Evolutionary conservation across 2,888 invertebrate genomes (phyloP).

Genomic region (Aelia acuminata): DNA sequence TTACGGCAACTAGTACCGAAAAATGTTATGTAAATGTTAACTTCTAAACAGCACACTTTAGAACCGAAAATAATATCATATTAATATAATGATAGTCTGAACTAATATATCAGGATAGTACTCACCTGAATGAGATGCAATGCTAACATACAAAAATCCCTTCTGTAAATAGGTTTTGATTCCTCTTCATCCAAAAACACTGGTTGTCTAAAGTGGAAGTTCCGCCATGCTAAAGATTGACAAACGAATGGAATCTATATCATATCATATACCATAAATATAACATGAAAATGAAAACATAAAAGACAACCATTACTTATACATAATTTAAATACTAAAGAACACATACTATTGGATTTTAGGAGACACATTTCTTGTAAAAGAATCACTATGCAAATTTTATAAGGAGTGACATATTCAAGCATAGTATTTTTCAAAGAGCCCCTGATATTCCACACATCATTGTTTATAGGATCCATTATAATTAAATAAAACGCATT

Average conservation of each 20-base stretch:
- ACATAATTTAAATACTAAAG: slow-evolving; percentile 37
- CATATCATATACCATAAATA: not conserved
- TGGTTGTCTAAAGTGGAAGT: slow-evolving; percentile 55
- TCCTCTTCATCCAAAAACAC: slow-evolving; percentile 56
- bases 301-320: slow-evolving; percentile 9
- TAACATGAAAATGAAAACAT: no score
- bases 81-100: no score
- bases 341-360: slow-evolving; percentile 71
- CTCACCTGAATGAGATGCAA: slow-evolving; percentile 80
- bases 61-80: no score
- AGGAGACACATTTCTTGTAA: slow-evolving; percentile 82
- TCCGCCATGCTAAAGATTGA: slow-evolving; percentile 52
- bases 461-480: slow-evolving; percentile 56
- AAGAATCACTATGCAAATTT: slow-evolving; percentile 82
- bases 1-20: no score
- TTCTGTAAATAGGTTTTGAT: slow-evolving; percentile 74
- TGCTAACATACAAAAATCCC: slow-evolving; percentile 85
- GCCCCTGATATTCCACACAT: slow-evolving; percentile 62
- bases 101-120: no score
- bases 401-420: slow-evolving; percentile 83
- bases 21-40: no score
- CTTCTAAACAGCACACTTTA: no score
- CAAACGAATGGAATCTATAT: not conserved
- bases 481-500: not conserved
- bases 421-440: slow-evolving; percentile 66